A percentile compares a stretch with the other conserved stretches of the same genome.
phyloP scores from a whole-genome alignment of 1,140 invertebrate species.

The Philopotamus ludificatus region DNA sequence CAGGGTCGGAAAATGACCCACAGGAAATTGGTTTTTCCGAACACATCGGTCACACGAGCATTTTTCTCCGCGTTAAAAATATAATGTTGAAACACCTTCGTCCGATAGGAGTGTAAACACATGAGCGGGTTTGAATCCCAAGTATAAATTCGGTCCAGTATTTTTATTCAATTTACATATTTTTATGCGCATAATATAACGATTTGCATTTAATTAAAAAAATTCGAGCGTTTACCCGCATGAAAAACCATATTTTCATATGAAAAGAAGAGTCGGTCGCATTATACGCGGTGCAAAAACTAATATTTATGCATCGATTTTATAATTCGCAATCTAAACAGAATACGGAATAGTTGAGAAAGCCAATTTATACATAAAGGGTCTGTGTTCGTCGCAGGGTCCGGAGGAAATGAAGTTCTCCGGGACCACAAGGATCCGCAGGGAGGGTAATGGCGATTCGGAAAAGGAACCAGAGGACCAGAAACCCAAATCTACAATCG shows the following conservation, averaged over 20 bases:
- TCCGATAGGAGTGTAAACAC: conserved; percentile 4
- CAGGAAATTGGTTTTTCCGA: conserved; percentile 35
- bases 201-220: not conserved
- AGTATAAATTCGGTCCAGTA: not conserved
- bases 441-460: too few relatives aligned
- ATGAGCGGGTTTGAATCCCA: not conserved
- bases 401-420: conserved; percentile 15
- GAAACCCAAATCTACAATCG: conserved; percentile 8
- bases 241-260: too few relatives aligned
- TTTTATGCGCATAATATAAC: conserved; percentile 13
- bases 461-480: too few relatives aligned
- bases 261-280: too few relatives aligned
- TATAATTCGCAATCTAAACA: conserved; percentile 1
- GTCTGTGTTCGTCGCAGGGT: conserved; percentile 15
- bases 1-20: conserved; percentile 23
- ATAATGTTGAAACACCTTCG: not conserved
- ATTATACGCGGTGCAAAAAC: too few relatives aligned
- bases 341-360: conserved; percentile 11
- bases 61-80: not conserved
- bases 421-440: conserved; percentile 13
- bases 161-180: conserved; percentile 24
- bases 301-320: not conserved
- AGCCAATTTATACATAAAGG: conserved; percentile 18
- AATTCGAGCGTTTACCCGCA: not conserved
- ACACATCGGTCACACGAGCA: conserved; percentile 10